Evolutionary conservation across 1,140 invertebrate species (phyloP).

Genomic region (Zaprionus tsacasi): DNA sequence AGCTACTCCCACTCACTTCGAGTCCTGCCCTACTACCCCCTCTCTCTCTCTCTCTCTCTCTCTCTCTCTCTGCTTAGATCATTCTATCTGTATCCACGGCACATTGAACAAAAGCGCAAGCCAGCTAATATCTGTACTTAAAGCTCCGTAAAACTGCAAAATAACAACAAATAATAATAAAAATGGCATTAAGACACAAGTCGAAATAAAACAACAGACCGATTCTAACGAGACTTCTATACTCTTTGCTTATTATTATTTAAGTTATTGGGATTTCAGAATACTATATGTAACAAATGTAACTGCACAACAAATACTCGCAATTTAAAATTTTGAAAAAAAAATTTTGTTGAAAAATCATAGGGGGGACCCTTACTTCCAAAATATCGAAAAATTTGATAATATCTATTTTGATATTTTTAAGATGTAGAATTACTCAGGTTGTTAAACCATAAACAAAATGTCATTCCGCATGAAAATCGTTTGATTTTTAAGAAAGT

Average conservation of each 20-base stretch:
- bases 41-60: not conserved
- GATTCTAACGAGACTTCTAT: conserved; percentile 17
- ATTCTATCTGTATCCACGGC: conserved; percentile 28
- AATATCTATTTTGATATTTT: too few relatives aligned
- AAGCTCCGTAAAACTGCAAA: conserved; percentile 54
- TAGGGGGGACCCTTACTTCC: too few relatives aligned
- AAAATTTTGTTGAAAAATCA: too few relatives aligned
- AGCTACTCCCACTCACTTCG: conserved; percentile 23
- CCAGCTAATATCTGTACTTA: conserved; percentile 52
- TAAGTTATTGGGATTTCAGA: not conserved
- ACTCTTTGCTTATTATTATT: not conserved
- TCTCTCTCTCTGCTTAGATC: conserved; percentile 2
- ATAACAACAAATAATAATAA: conserved; percentile 48
- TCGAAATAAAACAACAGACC: conserved; percentile 5
- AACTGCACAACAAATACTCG: too few relatives aligned
- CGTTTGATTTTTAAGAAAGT: too few relatives aligned
- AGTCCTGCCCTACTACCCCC: not conserved
- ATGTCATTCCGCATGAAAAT: too few relatives aligned
- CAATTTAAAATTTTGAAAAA: too few relatives aligned
- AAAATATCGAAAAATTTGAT: too few relatives aligned
- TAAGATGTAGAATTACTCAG: too few relatives aligned
- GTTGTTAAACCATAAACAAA: too few relatives aligned
- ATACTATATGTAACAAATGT: too few relatives aligned
- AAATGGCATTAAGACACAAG: conserved; percentile 35
- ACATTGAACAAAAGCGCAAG: conserved; percentile 35